Evolutionary conservation across 1,140 invertebrate species (phyloP), one percentile per base, ranked within the genome.

Genomic region (Pseudachorutes palmiensis): DNA sequence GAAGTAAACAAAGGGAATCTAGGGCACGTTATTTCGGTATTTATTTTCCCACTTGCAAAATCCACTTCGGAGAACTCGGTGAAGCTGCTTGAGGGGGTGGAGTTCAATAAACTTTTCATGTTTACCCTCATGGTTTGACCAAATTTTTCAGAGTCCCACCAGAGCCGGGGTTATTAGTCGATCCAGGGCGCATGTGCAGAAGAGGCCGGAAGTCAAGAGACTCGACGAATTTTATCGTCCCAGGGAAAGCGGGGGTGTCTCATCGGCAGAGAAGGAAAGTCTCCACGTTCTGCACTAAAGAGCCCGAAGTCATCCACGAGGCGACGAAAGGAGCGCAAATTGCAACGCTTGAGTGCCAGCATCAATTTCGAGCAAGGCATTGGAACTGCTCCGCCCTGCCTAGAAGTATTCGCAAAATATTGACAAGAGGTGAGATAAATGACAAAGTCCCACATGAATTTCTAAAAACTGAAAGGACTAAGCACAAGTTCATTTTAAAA

Each of bases 381-480:
- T 93, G 90, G 90, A 93, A 92, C 77, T 92, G 90, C 76, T 90
- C 89, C 14, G 86, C 87, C 0, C 81, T 86, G 36, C 83, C 85
- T 70, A 83, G 85, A 67, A 90, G 88, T 67, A 85, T 92, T 76
- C 85, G 85, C 75, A 91, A 89, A 79, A 88, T 92, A 73, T 80
- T 93, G 64, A 79, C 87, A 75, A 85, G 85, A 82, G 91, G 90
- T 90, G 78, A 84, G 81, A n/a, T n/a, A n/a, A n/a, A n/a, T n/a
- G n/a, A n/a, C n/a, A n/a, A n/a, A n/a, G n/a, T n/a, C n/a, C n/a
- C n/a, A n/a, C n/a, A n/a, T n/a, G n/a, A n/a, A n/a, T n/a, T n/a
- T n/a, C n/a, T n/a, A n/a, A n/a, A n/a, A n/a, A n/a, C n/a, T n/a
- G n/a, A n/a, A n/a, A n/a, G n/a, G n/a, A n/a, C n/a, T n/a, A n/a